Evolutionary conservation across 2,797 vertebrate genomes (phyloP), one percentile per base, ranked within the genome.

Genomic region (Enteromius paludinosus): DNA sequence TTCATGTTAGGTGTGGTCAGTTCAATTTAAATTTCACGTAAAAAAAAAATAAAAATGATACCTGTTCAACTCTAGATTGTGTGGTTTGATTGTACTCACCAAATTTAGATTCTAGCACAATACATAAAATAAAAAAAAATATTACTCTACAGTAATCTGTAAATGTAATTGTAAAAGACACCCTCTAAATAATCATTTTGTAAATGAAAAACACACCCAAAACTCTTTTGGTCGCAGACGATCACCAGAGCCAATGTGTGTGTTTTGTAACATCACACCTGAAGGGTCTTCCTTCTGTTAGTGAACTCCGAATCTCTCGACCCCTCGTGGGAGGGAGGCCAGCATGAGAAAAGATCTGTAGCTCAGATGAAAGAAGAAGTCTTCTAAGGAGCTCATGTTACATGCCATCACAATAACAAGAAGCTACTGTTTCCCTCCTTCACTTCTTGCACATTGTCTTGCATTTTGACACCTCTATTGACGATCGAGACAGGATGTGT

Each of bases 351-450:
- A 92, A 90, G 91, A 90, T 90, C 83, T 94, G 92, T 95, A 94
- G 93, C 83, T 92, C 92, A 96, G 95, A 94, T 98, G 97, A 98
- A 97, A 98, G 96, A 96, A 97, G 96, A 96, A 97, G 96, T 99
- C 97, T 98, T 98, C 96, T 95, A 97, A 97, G 97, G 94, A 97
- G 97, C 97, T 98, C 97, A 97, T 95, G 83, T 99, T 98, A 97
- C 97, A 90, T 87, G 72, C 92, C 86, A 87, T 91, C 93, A 96
- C 94, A 95, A 96, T 96, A 96, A 96, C 95, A 96, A 96, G 96
- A 94, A 96, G 95, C 93, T 96, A 97, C 94, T 96, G 97, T 98
- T 97, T 97, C 96, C 95, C 93, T 93, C 28, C 20, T 93, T 92
- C 92, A 95, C 96, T 97, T 96, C 96, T 97, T 96, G 95, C 92